These are phyloP conservation scores for Girardia tigrina DNA, from an alignment of 2,888 invertebrate genomes.

Conservation along the genomic window DNA sequence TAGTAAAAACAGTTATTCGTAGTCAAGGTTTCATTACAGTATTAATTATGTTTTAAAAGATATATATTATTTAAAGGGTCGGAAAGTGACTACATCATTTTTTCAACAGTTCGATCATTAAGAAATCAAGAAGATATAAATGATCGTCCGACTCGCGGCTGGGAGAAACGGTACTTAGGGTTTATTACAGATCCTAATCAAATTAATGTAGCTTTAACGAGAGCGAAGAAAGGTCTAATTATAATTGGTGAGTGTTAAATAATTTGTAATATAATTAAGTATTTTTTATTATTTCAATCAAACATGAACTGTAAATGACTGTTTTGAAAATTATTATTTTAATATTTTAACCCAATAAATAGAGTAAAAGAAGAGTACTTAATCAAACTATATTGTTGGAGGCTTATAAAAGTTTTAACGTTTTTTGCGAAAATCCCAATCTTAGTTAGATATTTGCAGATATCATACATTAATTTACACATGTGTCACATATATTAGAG, in stretches of 20 bases:
- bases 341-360: too few relatives aligned
- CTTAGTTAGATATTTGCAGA: too few relatives aligned
- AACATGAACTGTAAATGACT: too few relatives aligned
- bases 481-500: too few relatives aligned
- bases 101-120: constrained; percentile 43
- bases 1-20: constrained; percentile 40
- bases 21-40: constrained; percentile 40
- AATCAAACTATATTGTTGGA: too few relatives aligned
- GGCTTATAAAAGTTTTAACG: too few relatives aligned
- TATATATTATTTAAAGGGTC: constrained; percentile 39
- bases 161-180: constrained; percentile 43
- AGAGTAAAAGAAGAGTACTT: too few relatives aligned
- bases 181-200: constrained; percentile 45
- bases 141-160: constrained; percentile 41
- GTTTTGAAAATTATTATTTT: too few relatives aligned
- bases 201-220: constrained; percentile 44
- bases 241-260: constrained; percentile 42
- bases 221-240: constrained; percentile 44
- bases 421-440: too few relatives aligned
- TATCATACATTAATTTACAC: too few relatives aligned
- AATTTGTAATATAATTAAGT: too few relatives aligned
- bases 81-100: constrained; percentile 45
- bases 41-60: neutral
- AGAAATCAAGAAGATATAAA: constrained; percentile 41
- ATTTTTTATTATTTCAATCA: too few relatives aligned